Evolutionary conservation across 2,797 vertebrate genomes (phyloP), one percentile per base, ranked within the genome.

Genomic region (Sebastes oblongus): DNA sequence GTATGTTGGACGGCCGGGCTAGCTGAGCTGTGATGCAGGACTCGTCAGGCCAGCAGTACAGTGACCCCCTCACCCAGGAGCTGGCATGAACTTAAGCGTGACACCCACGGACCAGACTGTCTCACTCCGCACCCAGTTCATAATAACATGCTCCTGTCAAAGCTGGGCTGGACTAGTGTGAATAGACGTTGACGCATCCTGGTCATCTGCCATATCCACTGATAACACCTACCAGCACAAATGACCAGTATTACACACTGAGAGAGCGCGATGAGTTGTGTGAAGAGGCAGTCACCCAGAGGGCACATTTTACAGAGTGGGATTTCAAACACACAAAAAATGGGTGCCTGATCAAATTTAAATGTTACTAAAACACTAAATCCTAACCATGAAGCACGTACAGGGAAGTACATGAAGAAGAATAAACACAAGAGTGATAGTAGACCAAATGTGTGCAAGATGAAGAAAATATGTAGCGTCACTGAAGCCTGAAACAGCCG

Each of bases 101-200:
- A 90, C 91, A 83, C 91, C 89, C 87, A 91, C 91, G 56, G 77
- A 90, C 90, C 91, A 91, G 86, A 88, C 88, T 64, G 86, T 77
- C 77, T 85, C 77, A 30, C 72, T 88, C 84, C 27, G 7, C 68
- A 77, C 83, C 81, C 75, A 72, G 74, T 77, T 90, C 75, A 75
- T 80, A 55, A 84, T 73, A 87, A 87, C 78, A 61, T 65, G 83
- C 88, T 91, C 74, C 77, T 80, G 84, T 83, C 81, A 86, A 70
- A 91, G 60, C 80, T 64, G 81, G 81, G 85, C 81, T 50, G 72
- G 76, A 71, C 76, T 54, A 8, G 79, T 78, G 86, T 84, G 88
- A 91, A 80, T 60, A 83, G 81, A 89, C 82, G 36, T 30, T 88
- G 88, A 92, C 54, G n/a, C 83, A 89, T 85, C 71, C 55, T 66